phyloP scores from a whole-genome alignment of 2,888 invertebrate genomes.

The Hydropsyche betteni region DNA sequence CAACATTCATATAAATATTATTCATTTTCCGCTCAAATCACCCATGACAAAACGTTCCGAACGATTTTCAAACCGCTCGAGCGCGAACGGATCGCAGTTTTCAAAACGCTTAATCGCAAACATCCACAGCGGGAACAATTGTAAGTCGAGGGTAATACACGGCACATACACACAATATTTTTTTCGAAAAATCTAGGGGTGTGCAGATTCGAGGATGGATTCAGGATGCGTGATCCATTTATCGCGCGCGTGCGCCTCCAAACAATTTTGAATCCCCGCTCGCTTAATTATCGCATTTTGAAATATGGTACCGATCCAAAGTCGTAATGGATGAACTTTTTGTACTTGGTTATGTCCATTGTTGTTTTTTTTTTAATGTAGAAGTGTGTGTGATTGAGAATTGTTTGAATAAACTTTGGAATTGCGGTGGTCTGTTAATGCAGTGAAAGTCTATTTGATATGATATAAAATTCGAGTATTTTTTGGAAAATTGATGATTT shows the following conservation, averaged over 20 bases:
- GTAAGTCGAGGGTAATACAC: not conserved
- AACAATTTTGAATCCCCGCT: conserved; percentile 39
- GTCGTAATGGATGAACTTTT: conserved; percentile 19
- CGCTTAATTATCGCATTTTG: conserved; percentile 42
- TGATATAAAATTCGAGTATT: too few relatives aligned
- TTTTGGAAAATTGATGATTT: too few relatives aligned
- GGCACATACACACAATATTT: conserved; percentile 20
- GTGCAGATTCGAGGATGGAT: not conserved
- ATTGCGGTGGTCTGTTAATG: too few relatives aligned
- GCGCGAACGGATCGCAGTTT: conserved; percentile 24
- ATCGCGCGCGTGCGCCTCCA: conserved; percentile 48
- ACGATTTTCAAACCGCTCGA: too few relatives aligned
- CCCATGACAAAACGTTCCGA: too few relatives aligned
- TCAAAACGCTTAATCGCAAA: conserved; percentile 44
- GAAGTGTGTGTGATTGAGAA: too few relatives aligned
- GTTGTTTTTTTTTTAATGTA: not conserved
- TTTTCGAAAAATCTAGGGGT: not conserved
- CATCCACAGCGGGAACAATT: conserved; percentile 17
- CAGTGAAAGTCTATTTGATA: too few relatives aligned
- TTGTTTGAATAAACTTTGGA: too few relatives aligned
- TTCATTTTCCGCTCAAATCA: too few relatives aligned
- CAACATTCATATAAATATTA: too few relatives aligned
- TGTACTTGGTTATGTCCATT: conserved; percentile 5
- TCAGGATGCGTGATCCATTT: conserved; percentile 40
- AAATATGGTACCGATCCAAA: conserved; percentile 37